Evolutionary conservation across 2,113 vertebrate genomes (phyloP), one percentile per base, ranked within the genome.

Genomic region (Xiphorhynchus elegans): DNA sequence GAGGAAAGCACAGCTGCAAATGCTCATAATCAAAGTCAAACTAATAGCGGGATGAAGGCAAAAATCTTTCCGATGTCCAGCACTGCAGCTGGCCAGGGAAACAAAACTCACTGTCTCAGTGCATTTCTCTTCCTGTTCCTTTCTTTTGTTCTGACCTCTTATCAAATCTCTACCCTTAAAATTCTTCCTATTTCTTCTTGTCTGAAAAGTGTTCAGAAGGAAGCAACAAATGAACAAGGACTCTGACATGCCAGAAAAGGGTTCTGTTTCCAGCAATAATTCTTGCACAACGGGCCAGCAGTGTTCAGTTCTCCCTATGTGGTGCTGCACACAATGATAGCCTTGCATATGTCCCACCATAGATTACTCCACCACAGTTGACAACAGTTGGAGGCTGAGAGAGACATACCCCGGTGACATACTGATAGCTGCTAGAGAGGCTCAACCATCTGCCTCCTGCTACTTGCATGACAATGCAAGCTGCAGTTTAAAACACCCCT

Each of bases 301-400:
- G 89, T 37, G 52, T 52, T 74, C 52, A 75, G 10, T 37, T 81
- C 56, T 74, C 90, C 50, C 76, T 79, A 0, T 17, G 77, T 78
- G 84, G 81, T 79, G 28, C 89, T 21, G 31, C 39, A 35, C 23
- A 87, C 67, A 21, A 53, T 0, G 7, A 64, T 46, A 78, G 23
- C 60, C 77, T 40, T 79, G 91, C 84, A 56, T 78, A 79, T 89
- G 80, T 79, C 87, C 94, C 91, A 95, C 14, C 66, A 79, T 25
- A 94, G 93, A 89, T 91, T 85, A 91, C 77, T 89, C 73, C 62
- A 59, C 44, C 73, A 91, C 87, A 95, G 91, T 37, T 91, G 64
- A 49, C 66, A 85, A 89, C 91, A 95, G 93, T 73, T 94, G 91
- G 84, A 94, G 74, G 66, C 81, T 95, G 93, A 72, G 83, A 86